phyloP scores from a whole-genome alignment of 2,888 invertebrate species.

The Agrotis puta region DNA sequence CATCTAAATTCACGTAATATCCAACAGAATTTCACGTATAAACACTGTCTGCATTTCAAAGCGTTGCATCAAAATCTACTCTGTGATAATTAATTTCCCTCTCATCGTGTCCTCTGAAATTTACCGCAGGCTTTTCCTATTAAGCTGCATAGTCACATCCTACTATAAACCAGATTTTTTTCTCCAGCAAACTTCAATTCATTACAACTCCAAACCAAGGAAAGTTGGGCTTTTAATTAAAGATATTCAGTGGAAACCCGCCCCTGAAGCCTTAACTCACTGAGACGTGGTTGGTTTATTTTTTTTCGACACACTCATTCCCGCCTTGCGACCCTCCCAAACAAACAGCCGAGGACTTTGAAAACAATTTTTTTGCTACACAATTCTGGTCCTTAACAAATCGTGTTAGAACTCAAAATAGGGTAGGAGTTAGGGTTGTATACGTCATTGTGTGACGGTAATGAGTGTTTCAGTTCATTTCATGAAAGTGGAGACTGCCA shows the following conservation, averaged over 20 bases:
- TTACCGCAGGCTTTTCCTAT: conserved; percentile 67
- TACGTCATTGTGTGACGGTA: conserved; percentile 72
- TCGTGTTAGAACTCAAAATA: conserved; percentile 38
- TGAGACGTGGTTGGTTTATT: conserved; percentile 91
- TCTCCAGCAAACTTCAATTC: conserved; percentile 82
- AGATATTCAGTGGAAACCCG: conserved; percentile 88
- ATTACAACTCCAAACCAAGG: conserved; percentile 79
- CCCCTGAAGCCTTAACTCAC: conserved; percentile 89
- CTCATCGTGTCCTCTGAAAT: conserved; percentile 66
- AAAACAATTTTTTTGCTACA: conserved; percentile 80
- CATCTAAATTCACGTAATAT: conserved; percentile 34
- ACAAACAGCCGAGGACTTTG: conserved; percentile 89
- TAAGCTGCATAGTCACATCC: conserved; percentile 62
- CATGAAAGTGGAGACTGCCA: conserved; percentile 87
- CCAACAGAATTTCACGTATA: conserved; percentile 51
- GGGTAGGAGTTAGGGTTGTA: conserved; percentile 46
- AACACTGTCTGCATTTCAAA: conserved; percentile 64
- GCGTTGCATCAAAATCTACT: conserved; percentile 67
- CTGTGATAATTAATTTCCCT: conserved; percentile 74
- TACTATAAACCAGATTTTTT: conserved; percentile 71
- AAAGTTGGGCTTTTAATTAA: conserved; percentile 90
- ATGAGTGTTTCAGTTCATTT: conserved; percentile 87
- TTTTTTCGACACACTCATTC: conserved; percentile 90
- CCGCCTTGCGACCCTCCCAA: conserved; percentile 91
- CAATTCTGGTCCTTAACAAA: conserved; percentile 48